Conservation (phyloP, 1,140 invertebrate genomes). For the Palaemon carinicauda region DNA sequence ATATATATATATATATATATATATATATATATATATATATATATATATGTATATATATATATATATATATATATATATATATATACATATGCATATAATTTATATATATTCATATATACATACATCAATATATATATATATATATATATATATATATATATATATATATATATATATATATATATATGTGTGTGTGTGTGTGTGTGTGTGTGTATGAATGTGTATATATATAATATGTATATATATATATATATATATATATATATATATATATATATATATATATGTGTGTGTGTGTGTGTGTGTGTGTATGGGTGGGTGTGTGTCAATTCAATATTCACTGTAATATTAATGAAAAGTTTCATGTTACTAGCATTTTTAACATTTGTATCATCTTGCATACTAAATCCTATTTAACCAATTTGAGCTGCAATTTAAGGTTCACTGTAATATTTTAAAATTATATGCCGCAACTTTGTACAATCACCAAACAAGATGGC, state of each 20-base stretch:
- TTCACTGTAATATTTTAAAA: too few relatives aligned
- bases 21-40: not conserved
- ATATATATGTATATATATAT: not conserved
- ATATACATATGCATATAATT: not conserved
- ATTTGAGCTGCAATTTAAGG: too few relatives aligned
- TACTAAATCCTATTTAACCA: too few relatives aligned
- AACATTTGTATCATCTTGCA: too few relatives aligned
- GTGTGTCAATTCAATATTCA: too few relatives aligned
- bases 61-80: not conserved
- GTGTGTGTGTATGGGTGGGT: too few relatives aligned
- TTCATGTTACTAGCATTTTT: too few relatives aligned
- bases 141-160: not conserved
- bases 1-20: slow-evolving; percentile 2
- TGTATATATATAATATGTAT: not conserved
- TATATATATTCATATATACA: not conserved
- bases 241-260: not conserved
- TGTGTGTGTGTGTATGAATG: not conserved
- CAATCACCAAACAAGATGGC: too few relatives aligned
- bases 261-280: not conserved
- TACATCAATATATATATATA: not conserved
- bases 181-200: not conserved
- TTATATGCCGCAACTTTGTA: too few relatives aligned
- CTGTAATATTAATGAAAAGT: too few relatives aligned
- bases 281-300: not conserved
- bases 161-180: too few relatives aligned